phyloP scores from a whole-genome alignment of 2,113 vertebrate genomes.

The Cranoglanis bouderius region DNA sequence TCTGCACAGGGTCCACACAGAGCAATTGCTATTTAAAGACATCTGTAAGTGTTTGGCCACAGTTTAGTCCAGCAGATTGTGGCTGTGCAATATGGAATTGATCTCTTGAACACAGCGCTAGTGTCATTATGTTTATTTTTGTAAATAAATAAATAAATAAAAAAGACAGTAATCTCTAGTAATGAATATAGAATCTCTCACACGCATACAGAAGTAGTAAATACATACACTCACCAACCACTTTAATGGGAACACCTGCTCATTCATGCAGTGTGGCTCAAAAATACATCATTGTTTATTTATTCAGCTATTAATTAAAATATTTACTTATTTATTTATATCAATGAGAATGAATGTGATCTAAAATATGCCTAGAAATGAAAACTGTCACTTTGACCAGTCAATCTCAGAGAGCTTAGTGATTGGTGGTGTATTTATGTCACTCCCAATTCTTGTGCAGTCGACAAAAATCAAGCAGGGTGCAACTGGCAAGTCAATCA shows the following conservation, averaged over 20 bases:
- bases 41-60: background rate
- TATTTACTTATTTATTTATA: background rate
- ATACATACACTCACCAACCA: background rate
- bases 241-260: background rate
- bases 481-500: background rate
- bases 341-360: background rate
- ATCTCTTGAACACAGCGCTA: background rate
- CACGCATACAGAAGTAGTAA: background rate
- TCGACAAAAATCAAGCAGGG: background rate
- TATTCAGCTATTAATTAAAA: background rate
- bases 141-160: background rate
- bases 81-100: slow-evolving; percentile 5
- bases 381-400: background rate
- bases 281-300: background rate
- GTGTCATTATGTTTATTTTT: background rate
- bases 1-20: slow-evolving; percentile 27
- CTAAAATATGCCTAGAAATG: background rate
- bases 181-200: background rate
- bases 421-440: too few species aligned
- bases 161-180: background rate
- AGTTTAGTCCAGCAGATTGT: slow-evolving; percentile 4
- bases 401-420: background rate
- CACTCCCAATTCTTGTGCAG: too few species aligned
- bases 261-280: background rate
- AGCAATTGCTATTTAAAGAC: slow-evolving; percentile 34